A percentile compares a stretch with the other conserved stretches of the same genome.
phyloP scores from a whole-genome alignment of 2,113 vertebrate genomes.

The Phyllopteryx taeniolatus region DNA sequence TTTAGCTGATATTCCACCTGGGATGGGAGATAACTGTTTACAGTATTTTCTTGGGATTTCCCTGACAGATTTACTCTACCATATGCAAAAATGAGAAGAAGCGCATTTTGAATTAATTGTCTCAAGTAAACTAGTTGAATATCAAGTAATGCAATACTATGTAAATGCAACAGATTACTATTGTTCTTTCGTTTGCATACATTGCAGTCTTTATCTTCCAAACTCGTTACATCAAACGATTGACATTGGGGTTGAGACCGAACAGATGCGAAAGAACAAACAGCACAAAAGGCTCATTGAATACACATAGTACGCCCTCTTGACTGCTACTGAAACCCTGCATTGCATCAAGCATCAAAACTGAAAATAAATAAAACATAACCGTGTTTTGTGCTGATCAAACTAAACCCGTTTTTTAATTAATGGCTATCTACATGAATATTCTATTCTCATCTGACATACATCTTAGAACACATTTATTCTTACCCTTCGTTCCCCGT shows the following conservation, averaged over 20 bases:
- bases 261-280: not conserved
- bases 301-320: not conserved
- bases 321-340: too few relatives aligned
- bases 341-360: too few relatives aligned
- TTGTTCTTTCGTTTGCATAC: not conserved
- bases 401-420: not conserved
- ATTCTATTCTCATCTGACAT: too few relatives aligned
- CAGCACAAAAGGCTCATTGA: not conserved
- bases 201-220: not conserved
- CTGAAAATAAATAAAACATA: not conserved
- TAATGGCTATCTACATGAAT: not conserved
- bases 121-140: constrained; percentile 2
- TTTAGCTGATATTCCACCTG: constrained; percentile 51
- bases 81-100: constrained; percentile 24
- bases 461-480: too few relatives aligned
- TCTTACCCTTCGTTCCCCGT: too few relatives aligned
- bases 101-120: constrained; percentile 6
- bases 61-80: constrained; percentile 23
- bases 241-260: not conserved
- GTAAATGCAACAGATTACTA: not conserved
- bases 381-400: not conserved
- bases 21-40: constrained; percentile 22
- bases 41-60: constrained; percentile 29
- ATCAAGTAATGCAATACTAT: not conserved
- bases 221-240: not conserved